These are phyloP conservation scores for Gari tellinella DNA, from an alignment of 2,888 invertebrate genomes.

Conservation along the genomic window DNA sequence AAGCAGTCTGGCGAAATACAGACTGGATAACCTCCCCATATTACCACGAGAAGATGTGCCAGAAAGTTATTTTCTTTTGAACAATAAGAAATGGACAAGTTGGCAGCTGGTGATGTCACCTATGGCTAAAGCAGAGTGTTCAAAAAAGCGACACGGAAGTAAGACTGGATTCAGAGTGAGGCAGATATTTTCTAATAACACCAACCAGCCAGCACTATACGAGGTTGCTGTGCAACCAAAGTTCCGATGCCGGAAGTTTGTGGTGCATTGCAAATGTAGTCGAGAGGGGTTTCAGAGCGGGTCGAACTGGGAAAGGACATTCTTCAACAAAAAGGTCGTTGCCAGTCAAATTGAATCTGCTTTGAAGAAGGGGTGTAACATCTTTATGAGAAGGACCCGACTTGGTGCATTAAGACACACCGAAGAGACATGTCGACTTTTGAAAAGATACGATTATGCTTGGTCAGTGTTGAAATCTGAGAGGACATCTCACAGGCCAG, in stretches of 20 bases:
- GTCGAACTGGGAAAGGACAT: constrained; percentile 57
- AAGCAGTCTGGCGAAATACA: too few relatives aligned
- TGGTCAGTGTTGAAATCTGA: too few relatives aligned
- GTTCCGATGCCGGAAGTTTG: too few relatives aligned
- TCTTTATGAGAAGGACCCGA: constrained; percentile 51
- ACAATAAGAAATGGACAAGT: constrained; percentile 59
- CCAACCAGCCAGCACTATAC: constrained; percentile 62
- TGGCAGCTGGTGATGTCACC: constrained; percentile 61
- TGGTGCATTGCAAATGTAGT: constrained; percentile 58
- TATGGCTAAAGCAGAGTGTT: too few relatives aligned
- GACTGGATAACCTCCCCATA: constrained; percentile 36
- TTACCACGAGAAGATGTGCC: constrained; percentile 60
- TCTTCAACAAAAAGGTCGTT: constrained; percentile 51
- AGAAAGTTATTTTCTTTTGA: constrained; percentile 60
- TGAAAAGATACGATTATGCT: too few relatives aligned
- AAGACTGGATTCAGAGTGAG: constrained; percentile 55
- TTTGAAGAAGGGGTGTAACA: constrained; percentile 48
- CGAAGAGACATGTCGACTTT: constrained; percentile 20
- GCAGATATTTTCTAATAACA: constrained; percentile 55
- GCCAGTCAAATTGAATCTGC: constrained; percentile 56
- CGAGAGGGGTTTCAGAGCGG: constrained; percentile 38
- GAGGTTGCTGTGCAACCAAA: constrained; percentile 63
- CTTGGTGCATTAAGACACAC: constrained; percentile 36
- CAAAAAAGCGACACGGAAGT: too few relatives aligned
- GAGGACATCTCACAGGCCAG: too few relatives aligned